A percentile compares a stretch with the other conserved stretches of the same genome.
Conservation (phyloP, 2,888 invertebrate species). For the Apodemia hepburni region DNA sequence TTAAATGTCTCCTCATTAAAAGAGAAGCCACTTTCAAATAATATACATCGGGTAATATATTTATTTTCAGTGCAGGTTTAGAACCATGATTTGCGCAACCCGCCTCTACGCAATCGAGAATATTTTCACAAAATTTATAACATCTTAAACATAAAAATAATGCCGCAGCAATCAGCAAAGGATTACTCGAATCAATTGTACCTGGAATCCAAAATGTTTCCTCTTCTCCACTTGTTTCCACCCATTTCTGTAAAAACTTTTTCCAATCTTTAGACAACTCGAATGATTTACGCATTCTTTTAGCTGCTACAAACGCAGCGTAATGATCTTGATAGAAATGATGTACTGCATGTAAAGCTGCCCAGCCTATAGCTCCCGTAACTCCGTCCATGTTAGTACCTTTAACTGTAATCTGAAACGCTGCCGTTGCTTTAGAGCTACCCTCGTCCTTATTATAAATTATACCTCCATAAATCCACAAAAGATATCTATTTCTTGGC, state of each 20-base stretch:
- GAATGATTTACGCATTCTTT: constrained; percentile 62
- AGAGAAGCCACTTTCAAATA: constrained; percentile 57
- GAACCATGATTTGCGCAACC: constrained; percentile 52
- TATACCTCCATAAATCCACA: constrained; percentile 60
- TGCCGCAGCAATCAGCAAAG: constrained; percentile 60
- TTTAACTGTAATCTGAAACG: constrained; percentile 60
- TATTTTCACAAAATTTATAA: constrained; percentile 50
- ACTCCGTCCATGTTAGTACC: constrained; percentile 61
- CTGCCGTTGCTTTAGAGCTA: constrained; percentile 45
- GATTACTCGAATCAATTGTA: constrained; percentile 44
- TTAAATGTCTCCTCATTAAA: constrained; percentile 44
- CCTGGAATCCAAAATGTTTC: constrained; percentile 60
- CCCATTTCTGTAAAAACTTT: constrained; percentile 53
- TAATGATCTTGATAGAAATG: constrained; percentile 45
- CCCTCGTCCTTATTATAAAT: constrained; percentile 51
- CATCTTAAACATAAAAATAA: constrained; percentile 68
- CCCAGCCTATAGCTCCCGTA: constrained; percentile 64
- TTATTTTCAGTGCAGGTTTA: constrained; percentile 31
- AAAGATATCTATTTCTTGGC: constrained; percentile 53
- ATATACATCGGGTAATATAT: constrained; percentile 43
- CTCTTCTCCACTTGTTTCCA: constrained; percentile 59
- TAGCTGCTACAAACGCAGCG: constrained; percentile 58
- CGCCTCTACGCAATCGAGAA: constrained; percentile 51
- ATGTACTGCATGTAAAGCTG: constrained; percentile 58
- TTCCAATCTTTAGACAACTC: constrained; percentile 56